These are phyloP conservation scores for Cossypha caffra DNA, from an alignment of 2,797 vertebrate genomes.

Conservation along the genomic window DNA sequence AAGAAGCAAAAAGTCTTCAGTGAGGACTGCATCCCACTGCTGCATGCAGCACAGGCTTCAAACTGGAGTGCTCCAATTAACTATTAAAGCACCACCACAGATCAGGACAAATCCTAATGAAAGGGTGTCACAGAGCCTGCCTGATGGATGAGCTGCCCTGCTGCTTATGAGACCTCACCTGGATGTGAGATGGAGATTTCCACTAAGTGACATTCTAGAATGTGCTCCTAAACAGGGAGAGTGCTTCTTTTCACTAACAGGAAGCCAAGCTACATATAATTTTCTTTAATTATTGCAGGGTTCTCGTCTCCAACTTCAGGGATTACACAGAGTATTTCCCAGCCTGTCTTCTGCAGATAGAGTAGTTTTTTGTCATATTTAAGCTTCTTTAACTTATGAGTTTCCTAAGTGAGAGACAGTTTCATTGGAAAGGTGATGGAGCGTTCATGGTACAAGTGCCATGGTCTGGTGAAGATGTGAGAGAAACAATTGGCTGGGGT, in stretches of 20 bases:
- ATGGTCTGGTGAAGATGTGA: neutral
- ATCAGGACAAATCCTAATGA: neutral
- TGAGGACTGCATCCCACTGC: neutral
- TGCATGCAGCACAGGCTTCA: neutral
- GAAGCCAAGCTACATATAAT: neutral
- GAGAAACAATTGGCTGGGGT: neutral
- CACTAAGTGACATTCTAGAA: neutral
- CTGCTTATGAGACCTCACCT: neutral
- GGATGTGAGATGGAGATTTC: neutral
- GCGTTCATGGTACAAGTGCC: too few species aligned
- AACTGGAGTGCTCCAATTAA: neutral
- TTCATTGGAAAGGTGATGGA: rapidly evolving
- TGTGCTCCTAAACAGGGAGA: neutral
- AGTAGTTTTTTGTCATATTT: neutral
- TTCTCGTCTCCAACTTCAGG: neutral
- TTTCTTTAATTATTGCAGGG: neutral
- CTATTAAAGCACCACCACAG: neutral
- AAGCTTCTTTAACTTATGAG: neutral
- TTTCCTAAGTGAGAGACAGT: neutral
- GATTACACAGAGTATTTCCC: neutral
- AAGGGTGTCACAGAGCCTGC: neutral
- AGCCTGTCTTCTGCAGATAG: neutral
- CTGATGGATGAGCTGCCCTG: neutral
- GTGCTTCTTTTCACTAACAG: neutral
- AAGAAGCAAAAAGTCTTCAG: conserved; percentile 31